These are phyloP conservation scores for Brachyhypopomus gauderio DNA, from an alignment of 2,113 vertebrate species.

Conservation along the genomic window DNA sequence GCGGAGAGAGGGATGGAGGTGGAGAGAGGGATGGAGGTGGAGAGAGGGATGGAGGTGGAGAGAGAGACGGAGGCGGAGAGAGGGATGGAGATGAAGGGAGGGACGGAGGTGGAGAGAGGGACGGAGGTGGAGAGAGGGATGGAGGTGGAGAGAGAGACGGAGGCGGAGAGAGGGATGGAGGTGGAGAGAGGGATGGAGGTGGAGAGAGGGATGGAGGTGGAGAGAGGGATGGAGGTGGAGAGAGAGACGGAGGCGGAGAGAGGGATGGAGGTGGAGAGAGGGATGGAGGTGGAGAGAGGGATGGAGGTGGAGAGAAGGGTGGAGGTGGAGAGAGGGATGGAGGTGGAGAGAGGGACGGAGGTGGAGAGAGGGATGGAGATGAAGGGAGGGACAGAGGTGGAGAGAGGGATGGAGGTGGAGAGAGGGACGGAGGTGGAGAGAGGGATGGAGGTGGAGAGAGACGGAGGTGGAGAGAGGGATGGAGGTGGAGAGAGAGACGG, in stretches of 20 bases:
- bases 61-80: too few species aligned
- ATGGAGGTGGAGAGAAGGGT: slow-evolving; percentile 40
- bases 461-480: slow-evolving; percentile 51
- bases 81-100: too few species aligned
- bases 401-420: slow-evolving; percentile 43
- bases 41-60: slow-evolving; percentile 43
- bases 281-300: too few species aligned
- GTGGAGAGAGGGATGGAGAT: slow-evolving; percentile 29
- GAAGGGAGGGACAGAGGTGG: too few species aligned
- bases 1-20: slow-evolving; percentile 46
- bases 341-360: slow-evolving; percentile 48
- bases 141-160: slow-evolving; percentile 30
- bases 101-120: slow-evolving; percentile 41
- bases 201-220: slow-evolving; percentile 44
- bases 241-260: too few species aligned
- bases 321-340: too few species aligned
- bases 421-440: too few species aligned
- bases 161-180: slow-evolving; percentile 48
- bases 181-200: slow-evolving; percentile 29
- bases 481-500: slow-evolving; percentile 30
- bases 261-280: slow-evolving; percentile 43
- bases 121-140: slow-evolving; percentile 51
- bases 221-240: too few species aligned
- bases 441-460: slow-evolving; percentile 43
- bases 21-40: slow-evolving; percentile 32